Evolutionary conservation across 2,113 vertebrate genomes (phyloP).

Genomic region (Empidonax alnorum): DNA sequence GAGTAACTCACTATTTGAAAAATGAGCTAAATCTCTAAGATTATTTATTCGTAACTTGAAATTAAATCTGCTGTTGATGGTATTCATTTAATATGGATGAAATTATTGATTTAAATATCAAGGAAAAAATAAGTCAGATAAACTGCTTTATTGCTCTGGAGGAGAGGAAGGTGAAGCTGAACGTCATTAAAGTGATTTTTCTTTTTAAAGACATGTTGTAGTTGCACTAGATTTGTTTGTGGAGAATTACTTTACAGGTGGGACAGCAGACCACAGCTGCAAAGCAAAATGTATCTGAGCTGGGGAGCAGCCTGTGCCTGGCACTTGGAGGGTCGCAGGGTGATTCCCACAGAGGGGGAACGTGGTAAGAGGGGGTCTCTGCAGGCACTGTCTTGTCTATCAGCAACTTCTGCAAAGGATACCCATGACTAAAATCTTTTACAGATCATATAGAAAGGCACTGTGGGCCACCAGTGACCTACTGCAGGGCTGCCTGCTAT

Average conservation of each 20-base stretch:
- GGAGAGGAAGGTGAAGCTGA: background rate
- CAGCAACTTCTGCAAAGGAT: background rate
- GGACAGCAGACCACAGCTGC: background rate
- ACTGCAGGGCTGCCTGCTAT: background rate
- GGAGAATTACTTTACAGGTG: background rate
- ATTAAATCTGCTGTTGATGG: background rate
- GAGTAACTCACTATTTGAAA: constrained; percentile 27
- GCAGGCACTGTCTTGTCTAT: background rate
- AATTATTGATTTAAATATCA: constrained; percentile 46
- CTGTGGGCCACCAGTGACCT: background rate
- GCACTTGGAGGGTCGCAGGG: background rate
- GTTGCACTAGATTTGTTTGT: background rate
- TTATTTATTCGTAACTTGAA: background rate
- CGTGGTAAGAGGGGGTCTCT: background rate
- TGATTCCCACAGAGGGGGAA: accelerated
- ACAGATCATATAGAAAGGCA: background rate
- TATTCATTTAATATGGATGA: constrained; percentile 13
- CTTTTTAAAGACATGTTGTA: background rate
- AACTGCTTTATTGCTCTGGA: background rate
- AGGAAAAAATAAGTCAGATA: background rate
- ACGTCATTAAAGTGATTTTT: background rate
- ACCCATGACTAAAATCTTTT: background rate
- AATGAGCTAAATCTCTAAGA: background rate
- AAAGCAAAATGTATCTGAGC: background rate
- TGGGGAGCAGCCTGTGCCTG: background rate